Evolutionary conservation across 1,140 invertebrate species (phyloP).

Genomic region (Tenebrio molitor): DNA sequence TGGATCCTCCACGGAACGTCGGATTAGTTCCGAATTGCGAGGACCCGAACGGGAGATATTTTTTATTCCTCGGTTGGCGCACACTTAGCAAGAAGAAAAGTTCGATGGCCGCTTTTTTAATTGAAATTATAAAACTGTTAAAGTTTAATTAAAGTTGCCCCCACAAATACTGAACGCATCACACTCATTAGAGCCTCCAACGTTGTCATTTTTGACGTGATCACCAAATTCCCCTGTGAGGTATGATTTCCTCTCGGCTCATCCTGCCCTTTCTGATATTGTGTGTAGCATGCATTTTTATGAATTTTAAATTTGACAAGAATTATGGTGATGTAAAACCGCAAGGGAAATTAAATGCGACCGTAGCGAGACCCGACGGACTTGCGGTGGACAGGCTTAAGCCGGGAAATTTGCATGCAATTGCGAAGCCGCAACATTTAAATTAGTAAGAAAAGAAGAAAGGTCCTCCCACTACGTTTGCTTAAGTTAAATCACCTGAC

Average conservation of each 20-base stretch:
- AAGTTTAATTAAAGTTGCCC: slow-evolving; percentile 27
- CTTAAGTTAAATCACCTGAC: background rate
- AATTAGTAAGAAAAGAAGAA: slow-evolving; percentile 23
- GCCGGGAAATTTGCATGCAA: slow-evolving; percentile 31
- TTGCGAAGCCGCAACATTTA: slow-evolving; percentile 18
- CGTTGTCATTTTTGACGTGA: slow-evolving; percentile 15
- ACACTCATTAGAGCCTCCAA: slow-evolving; percentile 29
- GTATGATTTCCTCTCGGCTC: background rate
- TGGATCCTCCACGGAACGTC: background rate
- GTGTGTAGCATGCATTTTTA: slow-evolving; percentile 50
- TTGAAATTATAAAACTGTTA: slow-evolving; percentile 29
- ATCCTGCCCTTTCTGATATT: slow-evolving; percentile 22
- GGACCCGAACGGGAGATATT: slow-evolving; percentile 3
- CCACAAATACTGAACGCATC: slow-evolving; percentile 36
- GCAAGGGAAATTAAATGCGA: slow-evolving; percentile 50
- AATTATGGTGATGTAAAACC: slow-evolving; percentile 52
- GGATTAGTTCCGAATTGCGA: slow-evolving; percentile 1
- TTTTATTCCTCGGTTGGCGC: background rate
- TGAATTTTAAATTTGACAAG: slow-evolving; percentile 55
- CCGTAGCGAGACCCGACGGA: slow-evolving; percentile 31
- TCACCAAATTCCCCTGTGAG: slow-evolving; percentile 20
- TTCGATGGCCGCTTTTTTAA: background rate
- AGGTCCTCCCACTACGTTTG: too few relatives aligned
- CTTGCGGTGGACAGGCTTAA: slow-evolving; percentile 39
- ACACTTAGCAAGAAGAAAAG: background rate